Conservation (phyloP, 2,113 vertebrate species). For the Pluvialis apricaria region DNA sequence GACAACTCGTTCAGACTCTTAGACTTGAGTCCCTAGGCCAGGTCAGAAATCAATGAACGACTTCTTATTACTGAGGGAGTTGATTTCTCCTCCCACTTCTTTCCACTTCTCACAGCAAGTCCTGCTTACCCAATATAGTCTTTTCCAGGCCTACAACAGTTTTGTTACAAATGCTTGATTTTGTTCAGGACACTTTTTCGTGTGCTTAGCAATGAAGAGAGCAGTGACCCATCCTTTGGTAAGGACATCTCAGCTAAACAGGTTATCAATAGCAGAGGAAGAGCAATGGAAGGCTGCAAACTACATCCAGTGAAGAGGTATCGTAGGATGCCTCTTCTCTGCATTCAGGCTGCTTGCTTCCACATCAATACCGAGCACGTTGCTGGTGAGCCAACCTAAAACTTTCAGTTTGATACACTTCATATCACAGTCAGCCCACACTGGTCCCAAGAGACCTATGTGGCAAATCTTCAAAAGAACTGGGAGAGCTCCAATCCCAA, state of each 20-base stretch:
- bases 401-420: neutral
- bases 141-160: neutral
- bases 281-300: neutral
- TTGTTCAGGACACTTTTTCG: neutral
- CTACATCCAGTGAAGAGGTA: neutral
- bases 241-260: neutral
- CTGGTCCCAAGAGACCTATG: neutral
- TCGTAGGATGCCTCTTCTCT: neutral
- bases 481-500: neutral
- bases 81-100: neutral
- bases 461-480: neutral
- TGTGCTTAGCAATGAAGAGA: neutral
- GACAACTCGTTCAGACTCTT: neutral
- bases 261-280: neutral
- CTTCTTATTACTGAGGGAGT: neutral
- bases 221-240: neutral
- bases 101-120: neutral
- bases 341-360: neutral
- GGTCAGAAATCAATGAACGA: neutral
- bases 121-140: neutral
- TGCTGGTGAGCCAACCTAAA: neutral
- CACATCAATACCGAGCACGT: neutral
- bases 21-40: neutral
- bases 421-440: neutral
- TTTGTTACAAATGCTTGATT: neutral